These are phyloP conservation scores for Phymanthus crucifer DNA, from an alignment of 92 coral and sea anemone species.

Conservation along the genomic window DNA sequence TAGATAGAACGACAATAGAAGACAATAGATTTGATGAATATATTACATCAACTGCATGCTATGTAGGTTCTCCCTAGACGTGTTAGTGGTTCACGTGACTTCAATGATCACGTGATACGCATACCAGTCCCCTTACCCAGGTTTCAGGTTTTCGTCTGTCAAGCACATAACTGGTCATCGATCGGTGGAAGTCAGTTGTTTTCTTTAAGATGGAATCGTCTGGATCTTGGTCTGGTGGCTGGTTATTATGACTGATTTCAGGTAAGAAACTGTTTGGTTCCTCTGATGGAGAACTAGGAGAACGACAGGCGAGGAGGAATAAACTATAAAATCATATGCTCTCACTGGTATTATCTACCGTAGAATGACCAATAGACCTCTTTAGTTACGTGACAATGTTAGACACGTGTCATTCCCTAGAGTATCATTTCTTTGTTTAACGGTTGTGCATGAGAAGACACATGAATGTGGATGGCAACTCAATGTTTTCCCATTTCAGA, in stretches of 20 bases:
- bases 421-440: too few relatives aligned
- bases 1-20: too few relatives aligned
- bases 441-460: too few relatives aligned
- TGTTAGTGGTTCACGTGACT: not conserved
- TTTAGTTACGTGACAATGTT: too few relatives aligned
- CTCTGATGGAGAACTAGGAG: not conserved
- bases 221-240: conserved; percentile 28
- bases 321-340: not conserved
- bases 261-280: conserved; percentile 48
- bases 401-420: too few relatives aligned
- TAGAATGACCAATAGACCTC: too few relatives aligned
- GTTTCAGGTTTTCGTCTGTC: conserved; percentile 62
- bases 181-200: conserved; percentile 52
- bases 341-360: too few relatives aligned
- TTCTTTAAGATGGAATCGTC: conserved; percentile 57
- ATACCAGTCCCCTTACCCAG: conserved; percentile 54
- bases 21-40: too few relatives aligned
- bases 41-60: too few relatives aligned
- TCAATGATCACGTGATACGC: not conserved
- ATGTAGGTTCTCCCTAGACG: too few relatives aligned
- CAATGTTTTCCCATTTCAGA: too few relatives aligned
- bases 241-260: conserved; percentile 29
- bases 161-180: conserved; percentile 71
- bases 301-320: not conserved
- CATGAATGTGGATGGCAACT: too few relatives aligned